Conservation (phyloP, 2,797 vertebrate genomes). For the Triplophysa bombifrons region DNA sequence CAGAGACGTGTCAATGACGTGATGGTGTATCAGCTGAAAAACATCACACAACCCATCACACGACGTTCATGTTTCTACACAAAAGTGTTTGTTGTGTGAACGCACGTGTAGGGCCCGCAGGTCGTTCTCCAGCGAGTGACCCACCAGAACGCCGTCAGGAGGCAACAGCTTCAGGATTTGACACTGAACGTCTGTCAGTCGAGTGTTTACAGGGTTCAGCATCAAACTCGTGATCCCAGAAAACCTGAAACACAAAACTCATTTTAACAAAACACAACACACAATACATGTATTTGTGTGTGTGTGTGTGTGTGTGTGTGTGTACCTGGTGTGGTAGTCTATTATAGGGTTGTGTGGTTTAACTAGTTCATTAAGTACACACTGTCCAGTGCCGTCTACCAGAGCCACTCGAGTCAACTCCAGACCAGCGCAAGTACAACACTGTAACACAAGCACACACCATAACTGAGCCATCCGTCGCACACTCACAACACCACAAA, state of each 20-base stretch:
- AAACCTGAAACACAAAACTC: constrained; percentile 72
- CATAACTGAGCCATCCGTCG: not conserved
- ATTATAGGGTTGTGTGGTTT: constrained; percentile 82
- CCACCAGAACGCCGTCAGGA: constrained; percentile 85
- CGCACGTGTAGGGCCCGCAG: constrained; percentile 85
- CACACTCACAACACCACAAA: not conserved
- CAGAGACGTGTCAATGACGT: constrained; percentile 89
- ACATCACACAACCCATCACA: constrained; percentile 2
- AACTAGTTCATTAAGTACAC: constrained; percentile 85
- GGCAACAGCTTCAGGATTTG: constrained; percentile 80
- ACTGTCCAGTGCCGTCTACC: constrained; percentile 81
- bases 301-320: constrained; percentile 7
- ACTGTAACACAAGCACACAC: constrained; percentile 72
- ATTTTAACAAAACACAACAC: not conserved
- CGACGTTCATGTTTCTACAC: not conserved
- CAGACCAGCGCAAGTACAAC: constrained; percentile 78
- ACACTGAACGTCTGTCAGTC: constrained; percentile 79
- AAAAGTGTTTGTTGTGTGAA: constrained; percentile 14
- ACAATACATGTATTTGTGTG: not conserved
- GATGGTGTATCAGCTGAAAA: constrained; percentile 84
- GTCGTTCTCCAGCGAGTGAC: constrained; percentile 86
- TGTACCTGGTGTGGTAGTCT: constrained; percentile 76
- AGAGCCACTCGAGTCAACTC: constrained; percentile 84
- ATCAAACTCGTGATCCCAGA: constrained; percentile 85
- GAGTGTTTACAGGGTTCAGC: constrained; percentile 79